Evolutionary conservation across 2,113 vertebrate genomes (phyloP), one percentile per base, ranked within the genome.

Genomic region (Triplophysa rosa): DNA sequence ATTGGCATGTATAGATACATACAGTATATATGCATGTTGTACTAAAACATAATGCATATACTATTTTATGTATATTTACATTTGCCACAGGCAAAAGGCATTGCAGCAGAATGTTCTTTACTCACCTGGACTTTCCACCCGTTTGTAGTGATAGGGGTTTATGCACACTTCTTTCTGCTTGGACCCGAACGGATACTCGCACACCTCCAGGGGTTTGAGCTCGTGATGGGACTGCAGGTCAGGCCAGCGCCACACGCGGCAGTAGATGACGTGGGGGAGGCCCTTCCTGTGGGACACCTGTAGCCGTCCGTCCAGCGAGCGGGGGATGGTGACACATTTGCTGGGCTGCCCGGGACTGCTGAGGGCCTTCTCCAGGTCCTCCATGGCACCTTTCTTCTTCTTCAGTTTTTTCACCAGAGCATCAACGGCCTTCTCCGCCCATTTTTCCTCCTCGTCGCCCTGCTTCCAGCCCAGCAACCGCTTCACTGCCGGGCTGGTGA

Each of bases 151-250:
- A 92, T 99, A 99, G 0, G 98, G 98, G 90, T 99, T 99, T 90
- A 99, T 99, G 93, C 98, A 99, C 84, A 99, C 98, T 91, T 99
- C 98, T 92, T 98, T 99, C 91, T 99, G 98, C 80, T 99, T 99
- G 81, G 98, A 99, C 86, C 98, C 98, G 84, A 99, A 99, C 17
- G 98, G 98, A 91, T 97, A 99, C 87, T 99, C 97, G 88, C 98
- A 99, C 85, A 97, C 94, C 90, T 99, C 98, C 91, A 99, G 91
- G 1, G 97, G 97, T 83, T 99, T 99, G 81, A 99, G 93, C 91
- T 99, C 98, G 0, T 99, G 98, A 82, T 99, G 98, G 80, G 97
- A 99, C 87, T 99, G 98, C 1, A 99, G 92, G 85, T 99, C 98
- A 0, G 98, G 98, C 98, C 98, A 99, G 82, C 98, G 96, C 98